phyloP scores from a whole-genome alignment of 2,797 vertebrate genomes.

The Microctenopoma steveboyesi region DNA sequence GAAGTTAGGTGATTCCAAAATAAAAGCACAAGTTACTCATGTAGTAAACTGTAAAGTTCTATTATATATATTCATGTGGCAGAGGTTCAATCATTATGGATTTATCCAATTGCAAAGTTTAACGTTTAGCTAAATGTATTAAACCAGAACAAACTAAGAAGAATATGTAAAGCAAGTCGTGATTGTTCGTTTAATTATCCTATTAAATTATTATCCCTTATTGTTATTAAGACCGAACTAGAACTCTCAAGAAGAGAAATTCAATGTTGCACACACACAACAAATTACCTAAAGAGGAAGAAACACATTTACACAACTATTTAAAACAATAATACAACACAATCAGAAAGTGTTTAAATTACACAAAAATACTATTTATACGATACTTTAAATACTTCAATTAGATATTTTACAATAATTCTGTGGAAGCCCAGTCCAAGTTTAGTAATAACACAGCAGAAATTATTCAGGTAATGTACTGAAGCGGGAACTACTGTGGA shows the following conservation, averaged over 20 bases:
- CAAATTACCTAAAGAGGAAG: not conserved
- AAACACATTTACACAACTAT: too few species aligned
- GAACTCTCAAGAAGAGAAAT: too few species aligned
- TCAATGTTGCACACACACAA: not conserved
- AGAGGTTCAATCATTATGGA: not conserved
- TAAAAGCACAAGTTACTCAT: constrained; percentile 20
- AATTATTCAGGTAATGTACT: not conserved
- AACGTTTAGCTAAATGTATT: not conserved
- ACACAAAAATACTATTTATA: not conserved
- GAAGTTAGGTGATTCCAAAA: constrained; percentile 44
- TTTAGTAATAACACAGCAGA: not conserved
- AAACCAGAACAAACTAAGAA: not conserved
- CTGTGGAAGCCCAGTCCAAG: not conserved
- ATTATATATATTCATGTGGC: not conserved
- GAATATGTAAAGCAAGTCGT: not conserved
- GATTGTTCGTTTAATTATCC: not conserved
- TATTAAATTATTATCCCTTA: not conserved
- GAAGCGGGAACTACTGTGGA: not conserved
- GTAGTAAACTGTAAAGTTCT: not conserved
- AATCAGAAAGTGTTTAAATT: not conserved
- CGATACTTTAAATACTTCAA: not conserved
- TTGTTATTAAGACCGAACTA: not conserved
- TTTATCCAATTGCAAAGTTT: not conserved
- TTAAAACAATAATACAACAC: not conserved
- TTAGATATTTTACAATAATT: not conserved